Base-by-base conservation (phyloP, 37 sponge, comb jelly and placozoan genomes). In the Spongilla lacustris region DNA sequence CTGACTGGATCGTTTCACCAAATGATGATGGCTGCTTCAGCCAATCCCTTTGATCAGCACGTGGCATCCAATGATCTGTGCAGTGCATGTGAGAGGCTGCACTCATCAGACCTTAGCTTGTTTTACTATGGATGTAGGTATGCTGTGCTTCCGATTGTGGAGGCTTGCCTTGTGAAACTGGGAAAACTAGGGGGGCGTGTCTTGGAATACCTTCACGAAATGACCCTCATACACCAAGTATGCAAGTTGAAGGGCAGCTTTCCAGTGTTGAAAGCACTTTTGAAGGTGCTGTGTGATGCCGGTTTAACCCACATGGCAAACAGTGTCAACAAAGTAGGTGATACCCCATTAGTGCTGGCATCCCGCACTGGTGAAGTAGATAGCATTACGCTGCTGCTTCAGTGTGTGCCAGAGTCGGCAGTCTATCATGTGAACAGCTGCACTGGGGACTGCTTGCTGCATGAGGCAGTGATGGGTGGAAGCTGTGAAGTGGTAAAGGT, bases 391-490 rank as follows among this genome's bases (percentile, higher is more conserved):
- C 4, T 17, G 30, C 78, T 77, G 49, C 78, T 77, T 0, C n/a
- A 24, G 12, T 48, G 78, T 48, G 78, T 24, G 22, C 25, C 28
- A 23, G 78, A 36, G 28, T 49, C 49, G 6, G 29, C 41, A 26
- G 12, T 49, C 41, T 24, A 77, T 26, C 28, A 41, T 27, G 24
- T 23, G 4, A 34, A 74, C 35, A 34, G 35, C 75, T 3, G 33
- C 33, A 74, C 35, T 2, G 75, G 35, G 26, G 75, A 80, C 33
- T 29, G 21, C 74, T 10, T 82, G 24, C 50, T 88, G 25, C 75
- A 81, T 28, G 22, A 21, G 28, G 88, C 88, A 27, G 82, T 88
- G 6, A 28, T 35, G 34, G 76, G 83, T 71, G 29, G 70, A 10
- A 70, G 29, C 76, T 11, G 77, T 17, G 70, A 82, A 21, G 82